Conservation (phyloP, 1,140 invertebrate genomes). For the Eumeta japonica region DNA sequence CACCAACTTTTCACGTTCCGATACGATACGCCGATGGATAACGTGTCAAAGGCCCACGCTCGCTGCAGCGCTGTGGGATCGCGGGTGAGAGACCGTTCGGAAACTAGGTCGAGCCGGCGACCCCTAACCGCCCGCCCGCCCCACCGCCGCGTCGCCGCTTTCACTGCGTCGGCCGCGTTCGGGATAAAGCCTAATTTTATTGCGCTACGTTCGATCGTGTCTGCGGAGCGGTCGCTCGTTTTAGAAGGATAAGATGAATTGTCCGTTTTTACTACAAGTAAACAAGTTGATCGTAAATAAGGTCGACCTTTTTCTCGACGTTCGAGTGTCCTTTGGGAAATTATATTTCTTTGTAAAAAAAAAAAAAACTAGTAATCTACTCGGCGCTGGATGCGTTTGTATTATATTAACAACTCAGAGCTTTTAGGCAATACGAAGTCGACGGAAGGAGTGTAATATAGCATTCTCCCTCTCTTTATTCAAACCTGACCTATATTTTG, state of each 20-base stretch:
- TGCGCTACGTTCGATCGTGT: slow-evolving; percentile 29
- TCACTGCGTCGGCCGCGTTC: slow-evolving; percentile 27
- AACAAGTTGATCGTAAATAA: too few species aligned
- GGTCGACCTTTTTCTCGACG: too few species aligned
- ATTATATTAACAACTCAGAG: too few species aligned
- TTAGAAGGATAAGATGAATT: slow-evolving; percentile 15
- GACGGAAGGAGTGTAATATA: too few species aligned
- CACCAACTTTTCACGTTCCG: slow-evolving; percentile 17
- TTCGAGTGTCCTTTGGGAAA: too few species aligned
- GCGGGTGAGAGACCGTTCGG: slow-evolving; percentile 18
- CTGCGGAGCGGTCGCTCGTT: slow-evolving; percentile 19
- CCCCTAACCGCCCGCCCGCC: slow-evolving; percentile 18
- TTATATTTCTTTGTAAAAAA: too few species aligned
- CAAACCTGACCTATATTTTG: too few species aligned
- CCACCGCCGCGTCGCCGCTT: slow-evolving; percentile 26
- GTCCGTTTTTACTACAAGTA: too few species aligned
- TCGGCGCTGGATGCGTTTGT: too few species aligned
- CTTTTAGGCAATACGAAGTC: too few species aligned
- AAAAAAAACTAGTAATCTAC: too few species aligned
- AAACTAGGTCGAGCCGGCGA: slow-evolving; percentile 42
- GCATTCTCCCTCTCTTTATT: too few species aligned
- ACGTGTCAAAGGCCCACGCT: slow-evolving; percentile 13
- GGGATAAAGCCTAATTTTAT: slow-evolving; percentile 51
- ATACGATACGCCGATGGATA: slow-evolving; percentile 25
- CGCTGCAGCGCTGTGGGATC: slow-evolving; percentile 17